Evolutionary conservation across 2,888 invertebrate genomes (phyloP), one percentile per base, ranked within the genome.

Genomic region (Agrotis puta): DNA sequence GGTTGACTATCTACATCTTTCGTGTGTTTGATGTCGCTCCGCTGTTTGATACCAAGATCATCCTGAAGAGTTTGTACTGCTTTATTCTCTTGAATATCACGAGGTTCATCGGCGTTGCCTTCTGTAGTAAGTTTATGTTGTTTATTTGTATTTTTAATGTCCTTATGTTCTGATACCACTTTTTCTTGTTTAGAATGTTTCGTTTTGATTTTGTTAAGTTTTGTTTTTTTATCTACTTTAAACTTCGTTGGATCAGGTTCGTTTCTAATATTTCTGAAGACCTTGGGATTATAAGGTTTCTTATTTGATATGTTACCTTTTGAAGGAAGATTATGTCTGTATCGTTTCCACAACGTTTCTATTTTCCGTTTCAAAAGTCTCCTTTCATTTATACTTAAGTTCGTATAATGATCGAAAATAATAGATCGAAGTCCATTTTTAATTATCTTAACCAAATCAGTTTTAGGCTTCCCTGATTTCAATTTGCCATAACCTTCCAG

Each of bases 391-490:
- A 47, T 7, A n/a, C 82, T 87, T 0, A 93, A 70, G 13, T 80
- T 79, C 0, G 88, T 86, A 67, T 88, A 91, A 56, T 91, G 88
- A 76, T 93, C 90, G 50, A 91, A 90, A 2, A 94, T 39, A 0
- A 91, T 33, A 11, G 73, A 77, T 9, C 87, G 74, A 1, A 94
- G 51, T 0, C 87, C 89, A 2, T 82, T 70, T 66, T 80, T 84
- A 0, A 94, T 63, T 2, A 91, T 73, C 22, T 82, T 64, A 3
- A 77, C 70, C 3, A 93, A 57, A 27, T 89, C 72, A 0, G 78
- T 45, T 22, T 84, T 81, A 6, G 85, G 18, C 18, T 85, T 78
- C 64, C 86, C 87, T 0, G 77, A 65, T 72, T 84, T 87, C 0
- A 59, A 65, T 7, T 83, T 47, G 18, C 64, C 82, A 33, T 90